A percentile compares a stretch with the other conserved stretches of the same genome.
phyloP scores from a whole-genome alignment of 2,113 vertebrate species.

The Hippotragus niger region DNA sequence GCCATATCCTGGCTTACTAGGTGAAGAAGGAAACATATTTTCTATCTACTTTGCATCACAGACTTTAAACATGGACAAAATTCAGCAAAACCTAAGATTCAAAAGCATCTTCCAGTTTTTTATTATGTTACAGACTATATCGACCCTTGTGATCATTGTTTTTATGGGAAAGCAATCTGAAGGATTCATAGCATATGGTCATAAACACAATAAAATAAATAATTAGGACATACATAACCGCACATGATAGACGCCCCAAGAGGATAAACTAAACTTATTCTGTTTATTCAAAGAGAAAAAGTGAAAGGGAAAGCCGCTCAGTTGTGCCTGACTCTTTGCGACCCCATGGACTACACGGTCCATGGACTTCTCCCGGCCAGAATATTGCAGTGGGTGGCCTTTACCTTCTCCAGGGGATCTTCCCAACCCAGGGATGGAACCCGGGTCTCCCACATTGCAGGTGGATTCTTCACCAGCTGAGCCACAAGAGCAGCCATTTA shows the following conservation, averaged over 20 bases:
- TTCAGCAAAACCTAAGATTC: neutral
- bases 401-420: neutral
- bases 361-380: neutral
- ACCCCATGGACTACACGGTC: neutral
- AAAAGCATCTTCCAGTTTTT: neutral
- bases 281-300: neutral
- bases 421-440: neutral
- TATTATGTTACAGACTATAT: neutral
- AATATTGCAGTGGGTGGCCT: neutral
- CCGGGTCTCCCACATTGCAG: neutral
- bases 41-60: no score
- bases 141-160: neutral
- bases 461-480: neutral
- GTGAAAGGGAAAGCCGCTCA: accelerated
- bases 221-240: neutral
- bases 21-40: neutral
- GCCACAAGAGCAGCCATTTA: neutral
- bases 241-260: accelerated
- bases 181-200: neutral
- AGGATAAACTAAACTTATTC: neutral
- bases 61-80: neutral
- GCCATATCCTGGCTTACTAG: neutral
- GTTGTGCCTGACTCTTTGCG: neutral
- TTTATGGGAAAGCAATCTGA: neutral
- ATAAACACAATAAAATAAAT: neutral